phyloP scores from a whole-genome alignment of 2,888 invertebrate genomes.

The Orthosia gothica region DNA sequence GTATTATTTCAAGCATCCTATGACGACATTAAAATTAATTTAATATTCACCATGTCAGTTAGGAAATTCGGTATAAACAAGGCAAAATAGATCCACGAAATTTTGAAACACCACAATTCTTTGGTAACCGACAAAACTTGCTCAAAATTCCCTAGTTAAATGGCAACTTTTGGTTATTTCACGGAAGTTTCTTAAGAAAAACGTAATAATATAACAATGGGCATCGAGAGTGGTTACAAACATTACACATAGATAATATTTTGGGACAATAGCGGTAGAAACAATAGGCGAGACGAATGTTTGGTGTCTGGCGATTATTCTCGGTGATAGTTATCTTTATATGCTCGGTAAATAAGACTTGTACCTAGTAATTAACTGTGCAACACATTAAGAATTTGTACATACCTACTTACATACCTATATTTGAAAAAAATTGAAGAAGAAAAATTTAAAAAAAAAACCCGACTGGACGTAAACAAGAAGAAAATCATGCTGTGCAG shows the following conservation, averaged over 20 bases:
- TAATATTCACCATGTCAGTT: slow-evolving; percentile 33
- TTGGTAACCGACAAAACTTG: slow-evolving; percentile 66
- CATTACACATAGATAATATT: slow-evolving; percentile 68
- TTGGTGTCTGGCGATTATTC: slow-evolving; percentile 52
- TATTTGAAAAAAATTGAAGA: too few species aligned
- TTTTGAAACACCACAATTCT: slow-evolving; percentile 45
- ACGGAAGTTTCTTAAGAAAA: slow-evolving; percentile 84
- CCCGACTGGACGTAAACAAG: too few species aligned
- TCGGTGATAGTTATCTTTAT: slow-evolving; percentile 53
- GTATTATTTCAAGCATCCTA: slow-evolving; percentile 11
- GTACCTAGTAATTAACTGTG: slow-evolving; percentile 22
- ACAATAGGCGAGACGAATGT: slow-evolving; percentile 63
- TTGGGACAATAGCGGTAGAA: slow-evolving; percentile 71
- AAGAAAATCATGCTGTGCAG: too few species aligned
- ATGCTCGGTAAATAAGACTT: slow-evolving; percentile 32
- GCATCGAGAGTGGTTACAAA: slow-evolving; percentile 74
- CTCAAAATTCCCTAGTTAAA: slow-evolving; percentile 69
- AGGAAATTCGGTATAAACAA: slow-evolving; percentile 23
- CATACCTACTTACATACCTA: neutral
- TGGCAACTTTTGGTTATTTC: slow-evolving; percentile 70
- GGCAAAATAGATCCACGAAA: slow-evolving; percentile 31
- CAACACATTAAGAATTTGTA: neutral
- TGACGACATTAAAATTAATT: slow-evolving; percentile 20
- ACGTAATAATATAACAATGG: slow-evolving; percentile 80
- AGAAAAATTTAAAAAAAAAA: too few species aligned